A percentile compares a stretch with the other conserved stretches of the same genome.
Evolutionary conservation across 2,888 invertebrate species (phyloP).

Genomic region (Tortrix viridana): DNA sequence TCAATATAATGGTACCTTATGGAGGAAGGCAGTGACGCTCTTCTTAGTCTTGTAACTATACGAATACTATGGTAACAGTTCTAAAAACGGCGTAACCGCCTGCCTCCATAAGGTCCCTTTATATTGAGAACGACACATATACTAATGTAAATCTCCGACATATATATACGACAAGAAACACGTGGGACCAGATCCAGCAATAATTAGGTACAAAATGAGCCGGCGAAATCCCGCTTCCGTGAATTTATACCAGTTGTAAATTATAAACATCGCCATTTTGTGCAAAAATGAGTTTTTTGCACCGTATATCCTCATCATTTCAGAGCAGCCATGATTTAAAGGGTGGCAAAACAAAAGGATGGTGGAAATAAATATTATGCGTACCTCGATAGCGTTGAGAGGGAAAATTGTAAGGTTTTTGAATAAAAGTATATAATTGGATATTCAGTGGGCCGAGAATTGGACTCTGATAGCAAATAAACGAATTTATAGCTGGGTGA

Average conservation of each 20-base stretch:
- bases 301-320: conserved; percentile 26
- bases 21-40: too few species aligned
- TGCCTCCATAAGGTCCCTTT: too few species aligned
- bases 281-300: conserved; percentile 17
- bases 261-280: conserved; percentile 19
- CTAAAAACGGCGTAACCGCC: too few species aligned
- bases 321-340: conserved; percentile 21
- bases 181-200: neutral
- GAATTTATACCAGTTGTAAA: conserved; percentile 20
- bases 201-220: conserved; percentile 14
- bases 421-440: conserved; percentile 21
- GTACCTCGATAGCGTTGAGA: conserved; percentile 19
- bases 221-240: neutral
- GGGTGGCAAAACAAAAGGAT: conserved; percentile 28
- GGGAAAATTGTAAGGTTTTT: conserved; percentile 22
- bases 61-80: too few species aligned
- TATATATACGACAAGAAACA: neutral
- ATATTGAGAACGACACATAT: too few species aligned
- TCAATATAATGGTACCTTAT: too few species aligned
- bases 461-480: conserved; percentile 21
- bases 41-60: too few species aligned
- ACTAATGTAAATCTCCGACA: too few species aligned
- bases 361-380: conserved; percentile 23
- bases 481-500: conserved; percentile 20
- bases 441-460: conserved; percentile 21